Evolutionary conservation across 1,140 invertebrate species (phyloP).

Genomic region (Drosophila paulistorum): DNA sequence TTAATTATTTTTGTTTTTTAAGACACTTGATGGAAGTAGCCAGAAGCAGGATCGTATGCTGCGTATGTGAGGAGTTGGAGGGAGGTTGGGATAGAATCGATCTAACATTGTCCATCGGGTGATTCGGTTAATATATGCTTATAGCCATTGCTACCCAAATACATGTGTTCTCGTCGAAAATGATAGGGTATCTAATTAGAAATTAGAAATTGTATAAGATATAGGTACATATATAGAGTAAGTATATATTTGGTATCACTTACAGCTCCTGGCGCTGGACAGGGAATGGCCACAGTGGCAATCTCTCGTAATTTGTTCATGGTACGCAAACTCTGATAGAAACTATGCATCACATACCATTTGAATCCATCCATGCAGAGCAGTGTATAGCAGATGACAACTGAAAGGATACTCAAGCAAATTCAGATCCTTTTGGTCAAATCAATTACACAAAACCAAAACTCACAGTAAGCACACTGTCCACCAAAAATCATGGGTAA

Average conservation of each 20-base stretch:
- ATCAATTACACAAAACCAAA: neutral
- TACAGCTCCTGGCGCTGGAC: constrained; percentile 75
- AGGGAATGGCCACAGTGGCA: constrained; percentile 80
- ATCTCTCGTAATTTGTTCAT: constrained; percentile 80
- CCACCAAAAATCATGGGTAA: constrained; percentile 66
- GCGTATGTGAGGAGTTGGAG: neutral
- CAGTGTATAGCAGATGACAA: constrained; percentile 66
- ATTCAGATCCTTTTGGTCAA: too few species aligned
- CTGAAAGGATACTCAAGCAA: constrained; percentile 29
- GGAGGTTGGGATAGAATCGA: neutral
- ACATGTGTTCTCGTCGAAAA: constrained; percentile 79
- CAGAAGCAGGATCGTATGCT: constrained; percentile 20
- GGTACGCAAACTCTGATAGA: constrained; percentile 75
- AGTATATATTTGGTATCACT: constrained; percentile 14
- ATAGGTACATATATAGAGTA: too few species aligned
- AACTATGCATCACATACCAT: constrained; percentile 79
- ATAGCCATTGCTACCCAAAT: constrained; percentile 80
- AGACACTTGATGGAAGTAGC: constrained; percentile 57
- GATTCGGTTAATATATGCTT: constrained; percentile 80
- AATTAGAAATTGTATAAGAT: too few species aligned
- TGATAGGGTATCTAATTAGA: constrained; percentile 70
- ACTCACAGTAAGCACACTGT: constrained; percentile 71
- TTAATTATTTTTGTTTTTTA: neutral
- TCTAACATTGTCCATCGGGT: constrained; percentile 75
- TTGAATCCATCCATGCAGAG: constrained; percentile 70